Percentiles rank a stretch among this genome's conserved stretches.
Conservation (phyloP, 2,113 vertebrate species). For the Rhynchomys soricoides region DNA sequence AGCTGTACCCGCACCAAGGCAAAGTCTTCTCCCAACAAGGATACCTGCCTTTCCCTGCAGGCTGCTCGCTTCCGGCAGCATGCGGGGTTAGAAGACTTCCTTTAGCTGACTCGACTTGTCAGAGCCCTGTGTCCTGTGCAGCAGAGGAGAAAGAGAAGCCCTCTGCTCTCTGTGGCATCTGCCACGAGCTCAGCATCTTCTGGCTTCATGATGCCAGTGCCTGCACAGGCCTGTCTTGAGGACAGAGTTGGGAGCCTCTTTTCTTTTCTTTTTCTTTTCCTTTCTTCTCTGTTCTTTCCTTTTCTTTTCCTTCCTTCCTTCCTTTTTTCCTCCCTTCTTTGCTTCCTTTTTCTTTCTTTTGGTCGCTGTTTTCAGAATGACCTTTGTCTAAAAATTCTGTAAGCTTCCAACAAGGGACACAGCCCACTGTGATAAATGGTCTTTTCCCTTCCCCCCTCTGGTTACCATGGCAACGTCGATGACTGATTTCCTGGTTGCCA, state of each 20-base stretch:
- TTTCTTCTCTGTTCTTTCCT: neutral
- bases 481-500: constrained; percentile 90
- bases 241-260: neutral
- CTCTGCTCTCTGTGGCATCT: neutral
- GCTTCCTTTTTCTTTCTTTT: neutral
- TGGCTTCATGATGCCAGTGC: neutral
- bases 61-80: neutral
- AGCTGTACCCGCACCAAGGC: neutral
- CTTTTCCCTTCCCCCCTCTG: constrained; percentile 76
- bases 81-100: neutral
- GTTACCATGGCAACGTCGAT: constrained; percentile 88
- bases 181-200: neutral
- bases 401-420: constrained; percentile 67
- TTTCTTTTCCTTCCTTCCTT: no score
- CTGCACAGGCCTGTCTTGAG: neutral
- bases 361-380: constrained; percentile 49
- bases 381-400: neutral
- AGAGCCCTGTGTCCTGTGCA: neutral
- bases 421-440: constrained; percentile 69
- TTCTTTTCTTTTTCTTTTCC: neutral
- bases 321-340: neutral
- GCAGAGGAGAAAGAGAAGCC: neutral
- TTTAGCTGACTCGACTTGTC: neutral
- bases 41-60: neutral
- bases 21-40: neutral